Conservation (phyloP, 2,888 invertebrate genomes). For the Sepiola atlantica region DNA sequence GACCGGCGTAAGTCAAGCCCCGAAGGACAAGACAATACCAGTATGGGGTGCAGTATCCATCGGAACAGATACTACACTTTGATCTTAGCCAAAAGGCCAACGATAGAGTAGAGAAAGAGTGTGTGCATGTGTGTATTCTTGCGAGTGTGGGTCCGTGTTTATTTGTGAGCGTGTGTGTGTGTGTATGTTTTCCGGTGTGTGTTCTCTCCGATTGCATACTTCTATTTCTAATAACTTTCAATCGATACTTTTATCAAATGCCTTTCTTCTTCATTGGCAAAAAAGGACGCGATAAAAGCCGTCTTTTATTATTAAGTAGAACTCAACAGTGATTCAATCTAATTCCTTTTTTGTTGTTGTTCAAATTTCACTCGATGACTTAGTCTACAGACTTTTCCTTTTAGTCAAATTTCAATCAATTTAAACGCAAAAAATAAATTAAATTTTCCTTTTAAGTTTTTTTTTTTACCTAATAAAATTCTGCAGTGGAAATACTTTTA, state of each 20-base stretch:
- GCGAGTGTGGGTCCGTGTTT: no score
- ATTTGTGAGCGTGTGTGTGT: no score
- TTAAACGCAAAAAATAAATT: background rate
- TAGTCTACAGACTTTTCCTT: background rate
- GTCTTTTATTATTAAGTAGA: background rate
- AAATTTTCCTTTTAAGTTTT: background rate
- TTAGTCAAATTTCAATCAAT: slow-evolving; percentile 1
- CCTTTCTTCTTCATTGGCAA: background rate
- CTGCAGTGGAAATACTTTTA: background rate
- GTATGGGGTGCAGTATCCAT: no score
- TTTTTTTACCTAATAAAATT: background rate
- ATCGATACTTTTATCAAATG: background rate
- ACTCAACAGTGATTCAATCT: background rate
- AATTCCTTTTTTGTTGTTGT: background rate
- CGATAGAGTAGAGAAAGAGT: no score
- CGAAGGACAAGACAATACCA: no score
- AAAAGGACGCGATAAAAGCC: background rate
- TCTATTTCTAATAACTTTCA: background rate
- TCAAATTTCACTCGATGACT: background rate
- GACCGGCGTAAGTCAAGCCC: no score
- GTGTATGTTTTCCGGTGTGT: background rate
- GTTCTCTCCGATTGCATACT: background rate
- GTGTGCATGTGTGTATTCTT: no score
- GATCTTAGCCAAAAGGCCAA: no score
- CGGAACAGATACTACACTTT: no score